These are phyloP conservation scores for Drosophila oshimai DNA, from an alignment of 1,140 invertebrate genomes.

Conservation along the genomic window DNA sequence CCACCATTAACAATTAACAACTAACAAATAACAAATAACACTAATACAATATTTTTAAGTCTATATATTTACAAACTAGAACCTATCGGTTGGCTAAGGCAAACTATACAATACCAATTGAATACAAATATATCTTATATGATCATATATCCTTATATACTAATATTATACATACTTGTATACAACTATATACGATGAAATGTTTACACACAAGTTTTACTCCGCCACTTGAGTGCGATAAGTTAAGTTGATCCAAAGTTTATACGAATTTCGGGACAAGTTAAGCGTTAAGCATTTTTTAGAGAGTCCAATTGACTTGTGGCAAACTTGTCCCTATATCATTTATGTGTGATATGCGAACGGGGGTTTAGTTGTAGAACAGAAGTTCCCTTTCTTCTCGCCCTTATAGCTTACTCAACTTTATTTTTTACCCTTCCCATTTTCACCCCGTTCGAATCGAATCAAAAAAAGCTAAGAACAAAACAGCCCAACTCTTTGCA, in stretches of 20 bases:
- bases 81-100: not conserved
- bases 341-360: constrained; percentile 28
- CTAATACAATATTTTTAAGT: not conserved
- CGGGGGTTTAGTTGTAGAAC: constrained; percentile 16
- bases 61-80: not conserved
- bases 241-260: constrained; percentile 10
- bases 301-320: not conserved
- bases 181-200: not conserved
- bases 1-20: no score
- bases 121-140: constrained; percentile 23
- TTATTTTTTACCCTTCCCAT: not conserved
- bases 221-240: not conserved
- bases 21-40: no score
- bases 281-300: constrained; percentile 6
- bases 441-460: constrained; percentile 19
- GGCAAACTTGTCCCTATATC: not conserved
- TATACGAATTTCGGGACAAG: constrained; percentile 24
- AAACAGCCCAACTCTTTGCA: not conserved
- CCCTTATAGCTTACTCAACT: not conserved
- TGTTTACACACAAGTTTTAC: not conserved
- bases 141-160: constrained; percentile 17
- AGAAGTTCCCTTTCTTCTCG: not conserved
- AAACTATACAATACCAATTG: not conserved
- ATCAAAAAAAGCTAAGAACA: not conserved
- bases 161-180: constrained; percentile 17